Evolutionary conservation across 2,888 invertebrate species (phyloP), one percentile per base, ranked within the genome.

Genomic region (Phymatocera aterrima): DNA sequence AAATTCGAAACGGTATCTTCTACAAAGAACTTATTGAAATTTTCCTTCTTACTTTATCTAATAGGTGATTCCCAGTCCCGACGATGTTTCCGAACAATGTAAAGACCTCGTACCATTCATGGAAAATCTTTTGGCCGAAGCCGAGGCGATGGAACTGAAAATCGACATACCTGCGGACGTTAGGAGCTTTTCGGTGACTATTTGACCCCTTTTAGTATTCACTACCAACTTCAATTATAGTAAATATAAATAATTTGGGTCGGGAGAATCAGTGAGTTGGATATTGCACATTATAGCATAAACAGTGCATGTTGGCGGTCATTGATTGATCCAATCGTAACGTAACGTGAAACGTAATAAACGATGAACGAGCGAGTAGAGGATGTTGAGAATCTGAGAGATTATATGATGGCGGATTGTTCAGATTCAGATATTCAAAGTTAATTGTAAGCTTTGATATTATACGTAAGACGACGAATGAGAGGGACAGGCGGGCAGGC

Each of bases 41-140:
- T 60, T 68, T 28, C 8, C 46, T 68, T 68, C 2, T 54, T n/a
- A n/a, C 18, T n/a, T 15, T 12, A 46, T 68, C 28, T 28, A 83
- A 65, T 82, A 93, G 93, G 91, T 89, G 5, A 84, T 91, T 4
- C 90, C 91, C 3, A 91, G 91, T 77, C 92, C 92, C 0, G 92
- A 92, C 1, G 94, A 94, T 85, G 89, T 91, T 10, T 93, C 93
- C 0, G 95, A 94, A 86, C 93, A 94, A 12, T 95, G 95, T 85
- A 94, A 95, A 87, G 94, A 96, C 80, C 90, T 97, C 31, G 94
- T 95, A 0, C 92, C 93, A 10, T 94, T 95, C 86, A 95, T 97
- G 94, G 95, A 96, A 88, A 94, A 92, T 40, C 90, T 97, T 1
- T 93, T 95, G 90, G 94, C 94, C 79, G 95, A 95, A 83, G 92